Percentiles rank a stretch among this genome's conserved stretches.
phyloP scores from a whole-genome alignment of 2,113 vertebrate genomes.

The Balaeniceps rex region DNA sequence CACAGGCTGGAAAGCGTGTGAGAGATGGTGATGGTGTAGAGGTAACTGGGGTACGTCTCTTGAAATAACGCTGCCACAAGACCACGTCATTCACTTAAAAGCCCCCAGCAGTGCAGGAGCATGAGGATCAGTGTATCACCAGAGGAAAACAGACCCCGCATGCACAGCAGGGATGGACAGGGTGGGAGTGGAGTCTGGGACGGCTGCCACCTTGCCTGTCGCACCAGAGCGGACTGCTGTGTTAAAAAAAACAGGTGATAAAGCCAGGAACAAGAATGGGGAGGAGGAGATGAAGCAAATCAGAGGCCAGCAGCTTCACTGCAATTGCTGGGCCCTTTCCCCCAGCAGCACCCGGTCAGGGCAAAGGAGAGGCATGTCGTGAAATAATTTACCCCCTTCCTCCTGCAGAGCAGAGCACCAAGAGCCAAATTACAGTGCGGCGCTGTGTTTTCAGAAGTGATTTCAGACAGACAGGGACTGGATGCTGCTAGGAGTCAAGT shows the following conservation, averaged over 20 bases:
- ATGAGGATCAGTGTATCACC: fast-evolving
- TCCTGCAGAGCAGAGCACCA: background rate
- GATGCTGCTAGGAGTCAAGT: background rate
- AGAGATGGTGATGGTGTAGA: background rate
- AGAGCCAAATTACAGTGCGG: fast-evolving
- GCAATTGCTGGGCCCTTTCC: background rate
- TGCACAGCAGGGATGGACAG: fast-evolving
- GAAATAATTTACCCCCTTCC: background rate
- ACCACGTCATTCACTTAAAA: background rate
- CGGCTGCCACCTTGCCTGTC: background rate
- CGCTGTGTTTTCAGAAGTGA: background rate
- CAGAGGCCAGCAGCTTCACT: background rate
- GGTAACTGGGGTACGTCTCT: background rate
- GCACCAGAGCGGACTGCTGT: background rate
- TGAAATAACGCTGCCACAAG: fast-evolving
- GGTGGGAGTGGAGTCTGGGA: background rate
- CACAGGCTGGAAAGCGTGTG: fast-evolving
- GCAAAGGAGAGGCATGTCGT: background rate
- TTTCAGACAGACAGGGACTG: background rate
- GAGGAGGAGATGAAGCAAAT: background rate
- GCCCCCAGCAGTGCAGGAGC: background rate
- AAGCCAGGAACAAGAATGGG: background rate
- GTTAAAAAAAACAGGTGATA: background rate
- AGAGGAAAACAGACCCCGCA: background rate
- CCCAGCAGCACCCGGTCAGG: background rate